Evolutionary conservation across 2,888 invertebrate species (phyloP).

Genomic region (Drosophila paracracens): DNA sequence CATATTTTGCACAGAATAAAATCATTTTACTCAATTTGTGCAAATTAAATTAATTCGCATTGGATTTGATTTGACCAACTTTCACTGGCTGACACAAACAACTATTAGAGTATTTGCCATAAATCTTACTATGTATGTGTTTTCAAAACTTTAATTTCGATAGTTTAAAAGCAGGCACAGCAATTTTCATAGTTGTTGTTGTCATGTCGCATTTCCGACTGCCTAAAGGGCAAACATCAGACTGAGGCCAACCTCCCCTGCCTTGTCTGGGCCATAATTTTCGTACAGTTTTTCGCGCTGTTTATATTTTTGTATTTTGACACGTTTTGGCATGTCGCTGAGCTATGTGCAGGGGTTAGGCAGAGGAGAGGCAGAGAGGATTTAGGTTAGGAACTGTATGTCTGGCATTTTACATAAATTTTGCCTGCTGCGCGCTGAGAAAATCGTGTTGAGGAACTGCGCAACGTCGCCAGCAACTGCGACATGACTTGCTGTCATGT

Average conservation of each 20-base stretch:
- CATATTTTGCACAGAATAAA: not conserved
- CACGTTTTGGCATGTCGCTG: conserved; percentile 74
- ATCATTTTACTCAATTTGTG: not conserved
- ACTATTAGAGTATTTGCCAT: conserved; percentile 12
- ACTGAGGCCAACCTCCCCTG: conserved; percentile 6
- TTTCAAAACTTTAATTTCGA: conserved; percentile 33
- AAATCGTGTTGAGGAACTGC: conserved; percentile 65
- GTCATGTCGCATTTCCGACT: conserved; percentile 47
- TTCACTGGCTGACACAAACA: conserved; percentile 20
- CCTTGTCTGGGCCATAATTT: conserved; percentile 44
- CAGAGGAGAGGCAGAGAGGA: not conserved
- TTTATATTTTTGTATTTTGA: conserved; percentile 78
- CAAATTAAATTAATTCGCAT: conserved; percentile 1
- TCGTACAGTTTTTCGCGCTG: conserved; percentile 70
- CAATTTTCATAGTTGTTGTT: conserved; percentile 11
- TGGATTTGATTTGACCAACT: conserved; percentile 15
- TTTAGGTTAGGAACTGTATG: conserved; percentile 32
- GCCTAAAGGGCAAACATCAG: conserved; percentile 53
- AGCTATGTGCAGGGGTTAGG: conserved; percentile 10
- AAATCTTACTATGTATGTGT: conserved; percentile 19
- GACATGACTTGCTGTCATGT: conserved; percentile 70
- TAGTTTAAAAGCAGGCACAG: conserved; percentile 30
- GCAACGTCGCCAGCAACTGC: conserved; percentile 53
- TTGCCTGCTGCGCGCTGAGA: conserved; percentile 62
- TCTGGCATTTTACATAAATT: conserved; percentile 78